Conservation (phyloP, 2,888 invertebrate species). For the Balanococcus diminutus region DNA sequence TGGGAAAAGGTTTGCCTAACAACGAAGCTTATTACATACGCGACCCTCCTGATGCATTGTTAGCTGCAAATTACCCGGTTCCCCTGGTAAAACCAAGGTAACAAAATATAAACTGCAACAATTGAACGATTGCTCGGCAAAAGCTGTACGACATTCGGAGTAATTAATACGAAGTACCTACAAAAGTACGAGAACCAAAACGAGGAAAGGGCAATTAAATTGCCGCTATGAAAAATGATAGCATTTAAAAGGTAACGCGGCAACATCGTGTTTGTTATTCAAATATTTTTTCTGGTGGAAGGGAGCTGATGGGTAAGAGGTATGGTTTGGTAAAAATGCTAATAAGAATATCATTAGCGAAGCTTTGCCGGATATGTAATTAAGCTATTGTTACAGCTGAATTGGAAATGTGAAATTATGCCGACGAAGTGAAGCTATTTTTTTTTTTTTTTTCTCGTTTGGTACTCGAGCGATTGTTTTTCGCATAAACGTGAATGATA, state of each 20-base stretch:
- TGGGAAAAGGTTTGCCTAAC: not conserved
- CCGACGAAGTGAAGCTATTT: not conserved
- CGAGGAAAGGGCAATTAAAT: constrained; percentile 5
- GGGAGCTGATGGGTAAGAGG: not conserved
- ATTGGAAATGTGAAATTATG: constrained; percentile 8
- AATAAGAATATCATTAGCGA: constrained; percentile 8
- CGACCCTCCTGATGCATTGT: not conserved
- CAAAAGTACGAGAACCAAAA: not conserved
- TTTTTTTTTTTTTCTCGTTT: not conserved
- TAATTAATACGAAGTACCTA: not conserved
- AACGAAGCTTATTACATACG: not conserved
- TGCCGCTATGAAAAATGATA: not conserved
- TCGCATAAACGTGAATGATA: not conserved
- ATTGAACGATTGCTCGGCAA: not conserved
- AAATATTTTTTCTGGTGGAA: not conserved
- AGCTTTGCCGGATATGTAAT: constrained; percentile 32
- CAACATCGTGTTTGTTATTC: not conserved
- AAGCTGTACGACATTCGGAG: not conserved
- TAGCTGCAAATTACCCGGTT: not conserved
- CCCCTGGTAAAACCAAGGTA: constrained; percentile 16
- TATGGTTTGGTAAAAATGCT: not conserved
- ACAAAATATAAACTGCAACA: constrained; percentile 4
- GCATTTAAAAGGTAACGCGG: not conserved
- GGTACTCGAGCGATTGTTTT: not conserved
- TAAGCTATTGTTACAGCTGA: constrained; percentile 35